Percentiles rank a stretch among this genome's conserved stretches.
Conservation (phyloP, 2,797 vertebrate genomes). For the Artibeus lituratus region DNA sequence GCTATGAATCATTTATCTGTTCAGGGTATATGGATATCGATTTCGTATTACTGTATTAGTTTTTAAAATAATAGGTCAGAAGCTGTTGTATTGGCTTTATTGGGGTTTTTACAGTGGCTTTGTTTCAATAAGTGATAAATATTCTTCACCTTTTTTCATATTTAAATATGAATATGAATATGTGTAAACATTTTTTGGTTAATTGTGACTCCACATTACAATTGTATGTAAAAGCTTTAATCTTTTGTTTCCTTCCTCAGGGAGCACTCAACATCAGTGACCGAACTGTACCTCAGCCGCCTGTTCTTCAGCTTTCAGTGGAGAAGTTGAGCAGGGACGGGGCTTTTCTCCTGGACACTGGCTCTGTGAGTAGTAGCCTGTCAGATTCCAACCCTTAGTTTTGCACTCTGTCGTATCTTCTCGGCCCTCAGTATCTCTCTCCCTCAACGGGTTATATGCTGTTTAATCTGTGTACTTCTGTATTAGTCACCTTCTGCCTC, state of each 20-base stretch:
- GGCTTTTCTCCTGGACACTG: slow-evolving; percentile 95
- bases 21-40: not conserved
- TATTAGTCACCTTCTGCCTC: not conserved
- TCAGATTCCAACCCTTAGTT: not conserved
- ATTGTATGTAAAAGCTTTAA: not conserved
- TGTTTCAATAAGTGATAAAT: not conserved
- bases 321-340: slow-evolving; percentile 94
- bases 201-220: not conserved
- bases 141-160: not conserved
- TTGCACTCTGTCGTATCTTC: not conserved
- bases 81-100: not conserved
- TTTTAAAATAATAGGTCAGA: slow-evolving; percentile 12
- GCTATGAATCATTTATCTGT: not conserved
- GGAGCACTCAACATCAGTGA: slow-evolving; percentile 93
- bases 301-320: slow-evolving; percentile 92
- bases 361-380: slow-evolving; percentile 86
- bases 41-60: not conserved
- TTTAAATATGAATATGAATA: slow-evolving; percentile 26
- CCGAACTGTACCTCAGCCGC: slow-evolving; percentile 93
- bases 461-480: not conserved
- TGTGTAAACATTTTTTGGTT: not conserved
- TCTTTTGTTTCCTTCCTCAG: slow-evolving; percentile 76
- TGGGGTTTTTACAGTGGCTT: slow-evolving; percentile 23
- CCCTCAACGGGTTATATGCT: not conserved
- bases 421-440: not conserved